Evolutionary conservation across 53 echinoderm and acorn worm species (phyloP), one percentile per base, ranked within the genome.

Genomic region (Zoroaster sp.): DNA sequence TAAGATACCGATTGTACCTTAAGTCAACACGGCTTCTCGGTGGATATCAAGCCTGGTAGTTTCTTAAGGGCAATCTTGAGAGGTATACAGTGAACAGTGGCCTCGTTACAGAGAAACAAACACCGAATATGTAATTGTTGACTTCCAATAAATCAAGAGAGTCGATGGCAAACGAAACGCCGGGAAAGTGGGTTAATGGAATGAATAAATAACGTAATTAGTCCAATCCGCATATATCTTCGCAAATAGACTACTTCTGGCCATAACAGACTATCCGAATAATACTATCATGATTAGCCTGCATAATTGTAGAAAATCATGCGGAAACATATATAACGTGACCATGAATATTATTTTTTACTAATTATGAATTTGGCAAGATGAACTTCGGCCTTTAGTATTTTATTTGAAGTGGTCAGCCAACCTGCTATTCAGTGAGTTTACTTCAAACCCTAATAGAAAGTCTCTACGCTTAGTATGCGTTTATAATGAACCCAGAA

Each of bases 81-180:
- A 68, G 82, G 82, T 82, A 37, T 66, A 33, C n/a, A n/a, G 28
- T 82, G 42, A 31, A 44, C 54, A 40, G 82, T 18, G 77, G 67
- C 44, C 82, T 82, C 68, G 30, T 32, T 40, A 34, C 42, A 82
- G 82, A 42, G 82, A 82, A 82, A 82, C 82, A 82, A 82, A 82
- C 82, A 82, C 82, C 42, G 82, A 82, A 82, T 82, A 82, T 82
- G 82, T 82, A 66, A 82, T 82, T 82, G 82, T 82, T 67, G 82
- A 82, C 82, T 30, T 18, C 35, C 73, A 42, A 42, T 40, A 73
- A 41, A 65, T 38, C 38, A n/a, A 11, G 13, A 25, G 79, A 63
- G 55, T 20, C 35, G 4, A 39, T 35, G 11, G 31, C 51, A 51
- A 3, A 35, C 17, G 35, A 6, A 23, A 40, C 54, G 40, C 37